phyloP scores from a whole-genome alignment of 2,113 vertebrate genomes.

The Oenanthe oenanthe region DNA sequence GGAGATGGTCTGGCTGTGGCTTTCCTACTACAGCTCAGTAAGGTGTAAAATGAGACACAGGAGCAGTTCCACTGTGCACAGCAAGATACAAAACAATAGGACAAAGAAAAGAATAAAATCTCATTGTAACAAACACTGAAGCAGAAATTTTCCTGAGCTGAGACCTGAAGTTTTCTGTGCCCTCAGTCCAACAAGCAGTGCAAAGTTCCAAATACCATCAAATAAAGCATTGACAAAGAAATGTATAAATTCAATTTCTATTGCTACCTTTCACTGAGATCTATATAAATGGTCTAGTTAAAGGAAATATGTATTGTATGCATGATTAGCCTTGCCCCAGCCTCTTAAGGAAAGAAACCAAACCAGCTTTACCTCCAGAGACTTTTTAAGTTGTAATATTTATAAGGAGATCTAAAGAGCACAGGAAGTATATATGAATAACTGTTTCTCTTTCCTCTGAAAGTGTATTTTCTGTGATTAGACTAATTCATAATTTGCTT shows the following conservation, averaged over 20 bases:
- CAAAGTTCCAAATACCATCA: background rate
- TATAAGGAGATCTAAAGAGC: background rate
- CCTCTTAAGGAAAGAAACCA: background rate
- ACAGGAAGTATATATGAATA: fast-evolving
- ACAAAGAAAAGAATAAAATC: background rate
- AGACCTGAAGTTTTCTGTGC: background rate
- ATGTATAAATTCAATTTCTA: background rate
- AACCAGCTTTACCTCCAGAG: background rate
- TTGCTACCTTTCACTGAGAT: background rate
- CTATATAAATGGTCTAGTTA: background rate
- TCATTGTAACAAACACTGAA: background rate
- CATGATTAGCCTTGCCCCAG: background rate
- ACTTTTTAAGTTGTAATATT: background rate
- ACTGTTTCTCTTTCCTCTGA: background rate
- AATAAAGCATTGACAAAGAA: background rate
- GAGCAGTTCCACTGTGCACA: background rate
- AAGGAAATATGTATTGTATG: background rate
- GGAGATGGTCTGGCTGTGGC: background rate
- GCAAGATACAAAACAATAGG: background rate
- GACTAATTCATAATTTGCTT: background rate
- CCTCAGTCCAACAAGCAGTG: background rate
- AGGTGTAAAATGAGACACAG: conserved; percentile 13
- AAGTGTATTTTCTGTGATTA: background rate
- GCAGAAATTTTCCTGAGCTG: background rate
- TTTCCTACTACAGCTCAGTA: conserved; percentile 10